Percentiles rank a stretch among this genome's conserved stretches.
phyloP scores from a whole-genome alignment of 2,888 invertebrate species.

The Pseudococcus viburni region DNA sequence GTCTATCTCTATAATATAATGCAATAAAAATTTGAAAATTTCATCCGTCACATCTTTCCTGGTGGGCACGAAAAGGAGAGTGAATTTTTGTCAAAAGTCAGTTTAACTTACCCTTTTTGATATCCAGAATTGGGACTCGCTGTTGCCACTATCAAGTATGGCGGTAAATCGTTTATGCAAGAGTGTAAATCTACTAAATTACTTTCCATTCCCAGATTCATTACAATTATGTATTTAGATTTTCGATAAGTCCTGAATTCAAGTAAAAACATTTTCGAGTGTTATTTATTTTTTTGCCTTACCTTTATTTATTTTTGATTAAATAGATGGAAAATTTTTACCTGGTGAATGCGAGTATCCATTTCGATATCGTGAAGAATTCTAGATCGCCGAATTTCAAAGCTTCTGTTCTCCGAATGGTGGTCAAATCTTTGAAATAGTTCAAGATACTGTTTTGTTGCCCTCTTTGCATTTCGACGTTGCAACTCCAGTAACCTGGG shows the following conservation, averaged over 20 bases:
- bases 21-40: too few species aligned
- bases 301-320: too few species aligned
- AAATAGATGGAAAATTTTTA: background rate
- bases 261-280: too few species aligned
- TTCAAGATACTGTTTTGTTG: slow-evolving; percentile 67
- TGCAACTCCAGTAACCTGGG: slow-evolving; percentile 74
- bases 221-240: background rate
- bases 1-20: too few species aligned
- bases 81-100: too few species aligned
- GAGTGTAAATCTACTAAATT: background rate
- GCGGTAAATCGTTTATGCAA: background rate
- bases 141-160: background rate
- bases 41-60: too few species aligned
- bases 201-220: background rate
- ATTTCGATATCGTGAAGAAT: background rate
- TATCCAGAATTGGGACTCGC: slow-evolving; percentile 1
- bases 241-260: background rate
- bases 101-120: background rate
- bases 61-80: too few species aligned
- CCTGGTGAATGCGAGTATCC: slow-evolving; percentile 51
- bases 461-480: slow-evolving; percentile 67
- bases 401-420: slow-evolving; percentile 71
- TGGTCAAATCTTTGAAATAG: slow-evolving; percentile 67
- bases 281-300: too few species aligned
- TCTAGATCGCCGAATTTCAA: slow-evolving; percentile 70